These are phyloP conservation scores for Lethenteron reissneri DNA, from an alignment of 2,113 vertebrate species.

Conservation along the genomic window DNA sequence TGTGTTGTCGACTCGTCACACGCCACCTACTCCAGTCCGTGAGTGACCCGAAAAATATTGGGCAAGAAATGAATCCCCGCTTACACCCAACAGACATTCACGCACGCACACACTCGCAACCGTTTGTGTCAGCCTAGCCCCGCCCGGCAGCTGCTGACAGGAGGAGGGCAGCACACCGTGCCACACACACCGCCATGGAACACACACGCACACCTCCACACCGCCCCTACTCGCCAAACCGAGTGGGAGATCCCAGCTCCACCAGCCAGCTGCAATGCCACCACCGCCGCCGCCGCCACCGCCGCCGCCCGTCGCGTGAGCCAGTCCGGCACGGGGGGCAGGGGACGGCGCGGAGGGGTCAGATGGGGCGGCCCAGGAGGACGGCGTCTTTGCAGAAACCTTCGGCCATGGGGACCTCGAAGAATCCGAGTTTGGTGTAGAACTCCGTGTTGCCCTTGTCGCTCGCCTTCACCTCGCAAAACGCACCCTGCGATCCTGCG, in stretches of 20 bases:
- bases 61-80: no score
- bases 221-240: background rate
- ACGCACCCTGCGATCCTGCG: slow-evolving; percentile 69
- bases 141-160: no score
- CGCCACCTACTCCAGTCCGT: no score
- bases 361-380: slow-evolving; percentile 56
- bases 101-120: no score
- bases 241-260: background rate
- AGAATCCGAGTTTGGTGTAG: slow-evolving; percentile 88
- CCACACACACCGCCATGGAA: background rate
- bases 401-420: slow-evolving; percentile 97
- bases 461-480: slow-evolving; percentile 83
- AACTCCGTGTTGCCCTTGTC: slow-evolving; percentile 96
- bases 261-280: background rate
- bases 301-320: background rate
- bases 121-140: no score
- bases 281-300: background rate
- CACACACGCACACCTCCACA: background rate
- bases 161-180: no score
- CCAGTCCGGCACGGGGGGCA: background rate
- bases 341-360: background rate
- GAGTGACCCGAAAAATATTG: no score
- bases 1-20: no score
- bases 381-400: slow-evolving; percentile 90
- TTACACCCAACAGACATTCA: no score